Evolutionary conservation across 2,113 vertebrate genomes (phyloP), one percentile per base, ranked within the genome.

Genomic region (Eclectus roratus): DNA sequence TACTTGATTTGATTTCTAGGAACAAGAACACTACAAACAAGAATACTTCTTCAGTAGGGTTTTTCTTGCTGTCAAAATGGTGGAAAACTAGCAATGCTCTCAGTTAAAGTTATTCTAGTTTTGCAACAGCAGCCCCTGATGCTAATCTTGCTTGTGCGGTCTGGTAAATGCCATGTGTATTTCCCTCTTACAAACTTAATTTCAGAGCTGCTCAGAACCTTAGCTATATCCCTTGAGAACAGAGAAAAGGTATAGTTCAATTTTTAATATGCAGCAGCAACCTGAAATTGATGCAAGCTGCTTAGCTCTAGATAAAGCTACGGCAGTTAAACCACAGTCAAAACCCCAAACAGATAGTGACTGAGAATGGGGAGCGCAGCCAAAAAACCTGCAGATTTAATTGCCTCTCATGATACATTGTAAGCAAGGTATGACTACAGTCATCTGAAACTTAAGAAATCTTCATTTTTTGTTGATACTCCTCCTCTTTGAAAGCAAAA

Each of bases 181-280:
- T 80, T 93, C 52, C 28, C 71, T 68, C 72, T 88, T 69, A 81
- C 17, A 63, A 79, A 76, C 3, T 23, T n/a, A 39, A 80, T 89
- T 93, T 92, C 80, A 66, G 85, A 78, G 47, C 55, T 82, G 50
- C 82, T 88, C 79, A 61, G 80, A 93, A 84, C 49, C 49, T 77
- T 76, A 78, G 74, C 58, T 94, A 11, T 82, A 88, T 90, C 96
- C 85, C 93, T 79, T 93, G 88, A 95, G 85, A 95, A 87, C 44
- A 91, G 65, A 81, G 74, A 46, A 89, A 80, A 93, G 24, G 74
- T 89, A 83, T 23, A 91, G 74, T 88, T 90, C 85, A 89, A 53
- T 74, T 95, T 95, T 94, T 94, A 94, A 83, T 94, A 95, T 94
- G 88, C 60, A 82, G 70, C 60, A 85, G 89, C 78, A 69, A 97